Evolutionary conservation across 2,888 invertebrate species (phyloP).

Genomic region (Gari tellinella): DNA sequence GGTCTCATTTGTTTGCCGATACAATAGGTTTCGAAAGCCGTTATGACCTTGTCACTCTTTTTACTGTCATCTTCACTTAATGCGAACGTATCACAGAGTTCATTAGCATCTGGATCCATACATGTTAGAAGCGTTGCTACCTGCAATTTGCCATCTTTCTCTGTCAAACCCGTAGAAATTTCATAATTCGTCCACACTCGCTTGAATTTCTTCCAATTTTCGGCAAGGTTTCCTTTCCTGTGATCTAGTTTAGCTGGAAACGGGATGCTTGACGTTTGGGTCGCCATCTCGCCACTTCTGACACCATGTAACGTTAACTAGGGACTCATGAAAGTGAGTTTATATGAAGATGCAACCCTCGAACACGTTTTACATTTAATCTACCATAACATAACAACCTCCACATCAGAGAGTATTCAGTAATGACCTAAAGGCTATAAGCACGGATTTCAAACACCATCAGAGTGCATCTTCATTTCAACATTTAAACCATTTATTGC

Average conservation of each 20-base stretch:
- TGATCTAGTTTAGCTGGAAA: constrained; percentile 4
- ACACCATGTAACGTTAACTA: constrained; percentile 4
- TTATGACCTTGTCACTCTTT: constrained; percentile 14
- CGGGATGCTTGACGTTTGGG: constrained; percentile 1
- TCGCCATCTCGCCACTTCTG: constrained; percentile 8
- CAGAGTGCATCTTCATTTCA: no score
- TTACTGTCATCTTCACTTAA: constrained; percentile 7
- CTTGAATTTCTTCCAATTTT: constrained; percentile 23
- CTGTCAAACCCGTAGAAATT: constrained; percentile 15
- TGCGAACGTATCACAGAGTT: constrained; percentile 21
- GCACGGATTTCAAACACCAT: no score
- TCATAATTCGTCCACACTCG: constrained; percentile 35
- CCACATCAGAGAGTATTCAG: no score
- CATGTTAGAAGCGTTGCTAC: constrained; percentile 29
- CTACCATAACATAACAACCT: no score
- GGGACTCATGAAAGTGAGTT: not conserved
- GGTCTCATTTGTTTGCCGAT: constrained; percentile 34
- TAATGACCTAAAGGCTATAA: no score
- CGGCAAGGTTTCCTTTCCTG: constrained; percentile 7
- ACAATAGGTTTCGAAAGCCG: constrained; percentile 27
- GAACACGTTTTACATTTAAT: no score
- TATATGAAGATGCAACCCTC: no score
- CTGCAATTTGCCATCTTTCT: constrained; percentile 4
- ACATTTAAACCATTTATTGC: no score
- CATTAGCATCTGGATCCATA: constrained; percentile 31